Conservation (phyloP, 2,113 vertebrate species). For the Fukomys damarensis region DNA sequence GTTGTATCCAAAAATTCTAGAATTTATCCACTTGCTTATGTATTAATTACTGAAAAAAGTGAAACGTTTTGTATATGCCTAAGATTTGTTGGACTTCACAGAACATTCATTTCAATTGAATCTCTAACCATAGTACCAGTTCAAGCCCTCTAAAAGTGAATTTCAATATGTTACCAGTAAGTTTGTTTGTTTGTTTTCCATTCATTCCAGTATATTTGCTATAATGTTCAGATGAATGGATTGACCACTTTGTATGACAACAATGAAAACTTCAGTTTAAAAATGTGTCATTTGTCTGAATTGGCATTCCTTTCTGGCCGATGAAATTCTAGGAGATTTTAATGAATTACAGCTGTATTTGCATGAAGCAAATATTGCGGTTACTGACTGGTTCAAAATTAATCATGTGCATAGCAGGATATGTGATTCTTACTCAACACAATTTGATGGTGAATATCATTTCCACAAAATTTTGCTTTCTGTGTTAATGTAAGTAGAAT, state of each 20-base stretch:
- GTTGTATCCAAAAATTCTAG: background rate
- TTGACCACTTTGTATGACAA: background rate
- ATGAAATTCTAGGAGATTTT: background rate
- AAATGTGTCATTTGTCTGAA: background rate
- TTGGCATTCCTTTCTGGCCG: background rate
- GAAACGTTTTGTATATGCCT: background rate
- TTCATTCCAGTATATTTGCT: background rate
- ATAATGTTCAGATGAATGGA: background rate
- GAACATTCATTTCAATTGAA: background rate
- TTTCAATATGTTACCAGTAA: background rate
- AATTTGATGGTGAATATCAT: background rate
- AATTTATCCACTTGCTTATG: background rate
- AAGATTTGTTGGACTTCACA: background rate
- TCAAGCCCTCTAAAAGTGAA: background rate
- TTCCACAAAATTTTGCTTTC: background rate
- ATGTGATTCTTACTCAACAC: too few relatives aligned
- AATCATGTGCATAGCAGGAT: background rate
- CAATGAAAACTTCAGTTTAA: background rate
- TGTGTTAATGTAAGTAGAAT: background rate
- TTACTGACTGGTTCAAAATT: background rate
- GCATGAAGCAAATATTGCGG: background rate
- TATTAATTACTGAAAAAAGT: background rate
- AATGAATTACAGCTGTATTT: background rate
- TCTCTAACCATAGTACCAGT: background rate
- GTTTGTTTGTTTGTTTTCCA: background rate